phyloP scores from a whole-genome alignment of 2,797 vertebrate species.

The Poecilia wingei region DNA sequence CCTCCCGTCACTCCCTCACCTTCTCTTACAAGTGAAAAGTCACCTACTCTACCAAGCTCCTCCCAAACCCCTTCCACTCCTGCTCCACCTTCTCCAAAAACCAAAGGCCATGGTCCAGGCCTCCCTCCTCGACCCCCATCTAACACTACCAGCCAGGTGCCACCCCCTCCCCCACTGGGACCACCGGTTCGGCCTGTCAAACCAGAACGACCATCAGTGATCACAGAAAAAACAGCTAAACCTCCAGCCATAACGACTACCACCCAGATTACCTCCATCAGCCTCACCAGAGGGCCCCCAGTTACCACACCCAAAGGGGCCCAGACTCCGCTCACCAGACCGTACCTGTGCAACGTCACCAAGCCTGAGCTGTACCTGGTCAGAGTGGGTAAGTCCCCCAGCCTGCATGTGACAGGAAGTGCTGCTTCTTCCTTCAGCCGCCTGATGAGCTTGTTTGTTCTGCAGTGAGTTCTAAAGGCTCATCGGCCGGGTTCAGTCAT shows the following conservation, averaged over 20 bases:
- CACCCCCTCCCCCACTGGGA: conserved; percentile 40
- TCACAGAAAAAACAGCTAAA: conserved; percentile 40
- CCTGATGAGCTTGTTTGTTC: conserved; percentile 14
- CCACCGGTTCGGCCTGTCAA: conserved; percentile 39
- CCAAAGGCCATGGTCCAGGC: conserved; percentile 36
- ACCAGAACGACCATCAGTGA: conserved; percentile 39
- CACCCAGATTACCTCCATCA: conserved; percentile 60
- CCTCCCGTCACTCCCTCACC: conserved; percentile 62
- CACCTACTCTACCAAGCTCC: conserved; percentile 40
- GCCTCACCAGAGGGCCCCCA: conserved; percentile 65
- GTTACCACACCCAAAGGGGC: conserved; percentile 75
- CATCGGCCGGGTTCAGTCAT: conserved; percentile 84
- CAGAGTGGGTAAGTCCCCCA: conserved; percentile 85
- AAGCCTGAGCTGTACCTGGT: conserved; percentile 90
- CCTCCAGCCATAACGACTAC: conserved; percentile 45
- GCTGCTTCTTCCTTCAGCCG: neutral
- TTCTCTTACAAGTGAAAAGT: conserved; percentile 70
- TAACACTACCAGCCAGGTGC: conserved; percentile 48
- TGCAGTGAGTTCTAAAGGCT: conserved; percentile 86
- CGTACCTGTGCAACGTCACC: conserved; percentile 90
- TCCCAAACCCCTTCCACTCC: conserved; percentile 34
- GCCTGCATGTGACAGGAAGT: conserved; percentile 5
- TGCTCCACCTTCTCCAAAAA: conserved; percentile 42
- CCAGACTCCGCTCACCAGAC: conserved; percentile 78
- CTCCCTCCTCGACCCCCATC: conserved; percentile 24